phyloP scores from a whole-genome alignment of 1,140 invertebrate species.

The Bathynomus jamesi region DNA sequence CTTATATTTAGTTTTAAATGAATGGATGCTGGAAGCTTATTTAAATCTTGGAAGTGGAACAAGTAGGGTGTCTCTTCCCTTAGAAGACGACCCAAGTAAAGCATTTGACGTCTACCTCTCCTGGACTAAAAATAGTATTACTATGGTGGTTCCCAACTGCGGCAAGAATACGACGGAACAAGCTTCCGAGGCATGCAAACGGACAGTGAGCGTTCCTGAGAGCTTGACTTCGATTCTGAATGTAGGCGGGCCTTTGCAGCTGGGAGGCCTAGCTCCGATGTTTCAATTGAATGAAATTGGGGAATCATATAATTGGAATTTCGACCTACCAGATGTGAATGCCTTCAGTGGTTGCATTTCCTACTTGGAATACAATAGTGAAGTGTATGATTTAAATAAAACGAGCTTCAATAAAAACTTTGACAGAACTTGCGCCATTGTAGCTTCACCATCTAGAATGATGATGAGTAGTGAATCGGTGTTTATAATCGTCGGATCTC shows the following conservation, averaged over 20 bases:
- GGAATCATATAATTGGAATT: slow-evolving; percentile 66
- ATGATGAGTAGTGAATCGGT: slow-evolving; percentile 28
- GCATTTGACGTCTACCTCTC: slow-evolving; percentile 18
- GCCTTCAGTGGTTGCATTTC: slow-evolving; percentile 90
- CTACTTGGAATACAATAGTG: slow-evolving; percentile 54
- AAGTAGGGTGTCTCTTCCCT: slow-evolving; percentile 76
- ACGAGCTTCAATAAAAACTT: slow-evolving; percentile 24
- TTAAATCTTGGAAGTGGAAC: slow-evolving; percentile 94
- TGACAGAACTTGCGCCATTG: slow-evolving; percentile 22
- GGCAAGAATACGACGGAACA: slow-evolving; percentile 17
- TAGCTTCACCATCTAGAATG: slow-evolving; percentile 14
- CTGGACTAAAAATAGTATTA: slow-evolving; percentile 20
- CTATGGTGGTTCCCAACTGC: slow-evolving; percentile 19
- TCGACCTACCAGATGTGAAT: slow-evolving; percentile 68
- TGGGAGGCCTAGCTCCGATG: slow-evolving; percentile 80
- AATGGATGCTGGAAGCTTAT: slow-evolving; percentile 84
- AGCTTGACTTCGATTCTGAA: slow-evolving; percentile 55
- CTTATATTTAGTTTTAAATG: slow-evolving; percentile 84
- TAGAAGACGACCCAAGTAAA: slow-evolving; percentile 47
- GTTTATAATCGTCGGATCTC: slow-evolving; percentile 28
- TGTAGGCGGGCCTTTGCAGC: slow-evolving; percentile 86
- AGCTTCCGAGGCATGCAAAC: slow-evolving; percentile 8
- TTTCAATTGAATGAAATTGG: slow-evolving; percentile 59
- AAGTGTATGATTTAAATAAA: slow-evolving; percentile 31
- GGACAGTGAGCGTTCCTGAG: slow-evolving; percentile 7